A percentile compares a stretch with the other conserved stretches of the same genome.
Conservation (phyloP, 2,113 vertebrate species). For the Prionailurus viverrinus region DNA sequence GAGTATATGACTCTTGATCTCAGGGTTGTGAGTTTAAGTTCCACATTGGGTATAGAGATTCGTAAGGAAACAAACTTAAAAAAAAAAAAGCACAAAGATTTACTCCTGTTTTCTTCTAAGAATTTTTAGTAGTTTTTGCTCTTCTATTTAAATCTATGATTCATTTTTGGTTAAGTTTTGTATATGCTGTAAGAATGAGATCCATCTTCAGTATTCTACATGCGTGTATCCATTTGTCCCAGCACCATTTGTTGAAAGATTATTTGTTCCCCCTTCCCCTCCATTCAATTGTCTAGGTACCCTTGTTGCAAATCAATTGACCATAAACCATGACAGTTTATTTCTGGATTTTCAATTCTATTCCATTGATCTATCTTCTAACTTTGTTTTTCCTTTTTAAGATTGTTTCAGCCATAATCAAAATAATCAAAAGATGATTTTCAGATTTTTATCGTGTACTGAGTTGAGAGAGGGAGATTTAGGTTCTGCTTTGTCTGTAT, state of each 20-base stretch:
- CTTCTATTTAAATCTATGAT: background rate
- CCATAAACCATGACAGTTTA: background rate
- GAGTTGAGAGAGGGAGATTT: background rate
- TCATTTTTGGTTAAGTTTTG: slow-evolving; percentile 1
- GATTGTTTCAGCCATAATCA: background rate
- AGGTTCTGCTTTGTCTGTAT: background rate
- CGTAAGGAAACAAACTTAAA: background rate
- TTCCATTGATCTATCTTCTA: background rate
- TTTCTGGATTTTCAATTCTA: background rate
- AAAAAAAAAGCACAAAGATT: background rate
- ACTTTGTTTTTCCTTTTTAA: background rate
- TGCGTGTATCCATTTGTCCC: background rate
- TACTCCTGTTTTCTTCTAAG: background rate
- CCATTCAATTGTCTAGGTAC: background rate
- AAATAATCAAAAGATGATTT: background rate
- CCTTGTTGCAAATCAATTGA: background rate
- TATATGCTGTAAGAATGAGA: background rate
- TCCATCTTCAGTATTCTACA: background rate
- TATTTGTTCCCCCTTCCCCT: background rate
- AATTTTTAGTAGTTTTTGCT: background rate
- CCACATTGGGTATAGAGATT: background rate
- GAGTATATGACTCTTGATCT: background rate
- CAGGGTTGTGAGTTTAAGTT: background rate
- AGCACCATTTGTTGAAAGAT: background rate
- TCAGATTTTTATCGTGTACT: background rate